phyloP scores from a whole-genome alignment of 2,113 vertebrate species.

The Acinonyx jubatus region DNA sequence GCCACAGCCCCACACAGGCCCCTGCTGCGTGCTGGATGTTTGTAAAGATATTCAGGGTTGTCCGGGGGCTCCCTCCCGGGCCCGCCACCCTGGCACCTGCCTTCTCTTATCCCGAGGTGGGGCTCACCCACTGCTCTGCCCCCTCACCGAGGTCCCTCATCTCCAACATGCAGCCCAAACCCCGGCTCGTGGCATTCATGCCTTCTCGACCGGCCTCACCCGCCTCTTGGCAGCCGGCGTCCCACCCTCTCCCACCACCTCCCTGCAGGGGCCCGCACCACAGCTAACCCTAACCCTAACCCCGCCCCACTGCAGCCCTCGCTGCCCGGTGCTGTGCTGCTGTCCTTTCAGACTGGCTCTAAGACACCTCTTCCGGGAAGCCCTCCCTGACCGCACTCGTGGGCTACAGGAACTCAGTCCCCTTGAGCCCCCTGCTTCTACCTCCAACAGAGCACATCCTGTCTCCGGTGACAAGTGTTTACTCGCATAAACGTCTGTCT shows the following conservation, averaged over 20 bases:
- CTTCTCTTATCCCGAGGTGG: neutral
- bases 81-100: fast-evolving
- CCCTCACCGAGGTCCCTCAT: fast-evolving
- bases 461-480: neutral
- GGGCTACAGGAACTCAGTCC: too few species aligned
- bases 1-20: fast-evolving
- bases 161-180: neutral
- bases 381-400: neutral
- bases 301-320: neutral
- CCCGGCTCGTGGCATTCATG: fast-evolving
- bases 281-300: neutral
- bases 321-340: neutral
- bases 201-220: neutral
- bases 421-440: neutral
- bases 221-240: neutral
- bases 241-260: fast-evolving
- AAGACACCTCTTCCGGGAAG: neutral
- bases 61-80: neutral
- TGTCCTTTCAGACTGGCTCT: neutral
- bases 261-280: neutral
- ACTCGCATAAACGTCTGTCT: fast-evolving
- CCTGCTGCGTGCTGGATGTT: fast-evolving
- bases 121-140: neutral
- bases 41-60: fast-evolving
- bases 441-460: too few species aligned